Conservation (phyloP, 2,888 invertebrate species). For the Nineta flava region DNA sequence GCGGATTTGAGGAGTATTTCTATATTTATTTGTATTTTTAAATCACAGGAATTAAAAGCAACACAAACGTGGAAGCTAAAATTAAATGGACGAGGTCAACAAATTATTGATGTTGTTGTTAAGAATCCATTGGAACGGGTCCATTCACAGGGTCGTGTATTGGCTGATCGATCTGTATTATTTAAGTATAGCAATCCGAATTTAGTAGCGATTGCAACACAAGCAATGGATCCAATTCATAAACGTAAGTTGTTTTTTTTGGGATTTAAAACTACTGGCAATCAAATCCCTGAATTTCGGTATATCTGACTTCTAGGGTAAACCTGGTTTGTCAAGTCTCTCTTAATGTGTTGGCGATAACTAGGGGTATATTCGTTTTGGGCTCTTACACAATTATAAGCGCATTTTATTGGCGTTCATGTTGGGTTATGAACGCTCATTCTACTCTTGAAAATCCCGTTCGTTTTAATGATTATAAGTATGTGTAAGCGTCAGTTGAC, state of each 20-base stretch:
- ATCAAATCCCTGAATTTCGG: no score
- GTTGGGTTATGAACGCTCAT: no score
- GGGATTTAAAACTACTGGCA: background rate
- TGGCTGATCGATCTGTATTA: constrained; percentile 89
- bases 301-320: no score
- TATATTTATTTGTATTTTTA: no score
- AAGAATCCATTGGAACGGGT: constrained; percentile 58
- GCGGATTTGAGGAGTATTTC: no score
- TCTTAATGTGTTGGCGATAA: background rate
- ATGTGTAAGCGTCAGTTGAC: no score
- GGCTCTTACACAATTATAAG: no score
- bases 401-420: no score
- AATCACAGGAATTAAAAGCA: constrained; percentile 43
- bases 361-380: no score
- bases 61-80: constrained; percentile 57
- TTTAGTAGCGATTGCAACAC: constrained; percentile 70
- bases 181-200: constrained; percentile 99
- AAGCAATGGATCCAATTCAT: constrained; percentile 55
- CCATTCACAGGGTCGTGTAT: constrained; percentile 88
- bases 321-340: no score
- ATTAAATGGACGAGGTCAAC: constrained; percentile 43
- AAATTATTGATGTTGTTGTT: constrained; percentile 42
- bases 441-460: no score
- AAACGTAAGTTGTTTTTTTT: constrained; percentile 40
- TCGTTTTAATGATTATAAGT: no score